Percentiles rank a stretch among this genome's conserved stretches.
phyloP scores from a whole-genome alignment of 2,113 vertebrate species.

The Pardalotus punctatus region DNA sequence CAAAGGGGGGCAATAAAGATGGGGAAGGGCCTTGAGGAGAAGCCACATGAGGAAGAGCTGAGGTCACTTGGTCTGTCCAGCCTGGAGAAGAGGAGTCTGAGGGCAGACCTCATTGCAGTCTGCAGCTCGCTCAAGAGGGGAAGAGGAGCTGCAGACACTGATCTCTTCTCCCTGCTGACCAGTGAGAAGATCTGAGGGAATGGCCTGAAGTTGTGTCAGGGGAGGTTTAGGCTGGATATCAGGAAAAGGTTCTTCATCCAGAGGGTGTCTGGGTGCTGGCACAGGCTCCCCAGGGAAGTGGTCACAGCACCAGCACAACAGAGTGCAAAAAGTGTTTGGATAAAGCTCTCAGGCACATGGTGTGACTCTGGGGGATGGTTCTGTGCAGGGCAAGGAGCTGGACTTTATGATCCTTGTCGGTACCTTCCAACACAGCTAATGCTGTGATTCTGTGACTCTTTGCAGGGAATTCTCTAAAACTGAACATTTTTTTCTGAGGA shows the following conservation, averaged over 20 bases:
- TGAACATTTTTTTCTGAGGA: background rate
- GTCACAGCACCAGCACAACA: background rate
- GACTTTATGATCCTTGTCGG: background rate
- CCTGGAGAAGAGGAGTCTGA: background rate
- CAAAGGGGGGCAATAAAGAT: background rate
- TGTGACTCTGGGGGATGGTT: background rate
- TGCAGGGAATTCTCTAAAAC: background rate
- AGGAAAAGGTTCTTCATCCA: background rate
- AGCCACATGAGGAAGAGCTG: rapidly evolving
- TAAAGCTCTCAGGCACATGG: background rate
- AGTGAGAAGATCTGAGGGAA: background rate
- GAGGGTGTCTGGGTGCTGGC: background rate
- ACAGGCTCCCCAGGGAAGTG: background rate
- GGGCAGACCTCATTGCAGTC: background rate
- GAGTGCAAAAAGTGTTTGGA: background rate
- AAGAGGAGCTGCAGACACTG: background rate
- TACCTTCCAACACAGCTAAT: background rate
- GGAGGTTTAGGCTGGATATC: background rate
- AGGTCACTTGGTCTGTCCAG: background rate
- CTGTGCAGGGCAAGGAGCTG: background rate
- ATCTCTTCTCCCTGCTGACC: background rate
- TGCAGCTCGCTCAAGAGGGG: background rate
- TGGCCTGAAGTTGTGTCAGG: background rate
- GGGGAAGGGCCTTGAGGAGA: background rate
- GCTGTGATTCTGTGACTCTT: background rate